Conservation (phyloP, 2,888 invertebrate species). For the Brenthis ino region DNA sequence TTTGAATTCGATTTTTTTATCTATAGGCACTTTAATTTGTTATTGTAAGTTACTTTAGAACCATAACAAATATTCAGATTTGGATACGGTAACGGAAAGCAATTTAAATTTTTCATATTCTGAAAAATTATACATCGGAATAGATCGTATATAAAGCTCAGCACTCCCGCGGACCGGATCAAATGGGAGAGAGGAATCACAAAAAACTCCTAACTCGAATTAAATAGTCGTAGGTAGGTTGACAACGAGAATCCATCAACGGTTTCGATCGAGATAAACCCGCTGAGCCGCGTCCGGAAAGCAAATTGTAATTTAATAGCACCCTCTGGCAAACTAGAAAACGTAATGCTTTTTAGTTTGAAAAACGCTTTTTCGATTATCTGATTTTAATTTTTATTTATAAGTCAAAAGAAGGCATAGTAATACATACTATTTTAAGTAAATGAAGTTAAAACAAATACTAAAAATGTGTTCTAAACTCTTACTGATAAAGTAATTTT, state of each 20-base stretch:
- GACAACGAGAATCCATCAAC: slow-evolving; percentile 74
- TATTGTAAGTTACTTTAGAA: too few species aligned
- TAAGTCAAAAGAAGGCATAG: background rate
- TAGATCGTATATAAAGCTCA: slow-evolving; percentile 22
- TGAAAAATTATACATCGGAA: slow-evolving; percentile 9
- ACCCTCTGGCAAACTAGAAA: slow-evolving; percentile 29
- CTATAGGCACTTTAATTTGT: background rate
- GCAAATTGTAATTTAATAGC: slow-evolving; percentile 41
- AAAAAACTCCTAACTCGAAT: slow-evolving; percentile 74
- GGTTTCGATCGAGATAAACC: slow-evolving; percentile 43
- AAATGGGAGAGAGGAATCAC: slow-evolving; percentile 51
- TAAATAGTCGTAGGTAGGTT: slow-evolving; percentile 73
- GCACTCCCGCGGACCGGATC: slow-evolving; percentile 38
- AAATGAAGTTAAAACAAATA: background rate
- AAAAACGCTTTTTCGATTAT: slow-evolving; percentile 6
- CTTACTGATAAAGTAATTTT: too few species aligned
- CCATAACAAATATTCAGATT: background rate
- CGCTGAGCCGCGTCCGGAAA: slow-evolving; percentile 33
- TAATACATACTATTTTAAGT: background rate
- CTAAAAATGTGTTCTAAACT: too few species aligned
- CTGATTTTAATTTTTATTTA: slow-evolving; percentile 18
- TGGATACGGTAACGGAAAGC: background rate
- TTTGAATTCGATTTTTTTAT: background rate
- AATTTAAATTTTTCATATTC: slow-evolving; percentile 14
- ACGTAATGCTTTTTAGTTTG: slow-evolving; percentile 19